Conservation (phyloP, 2,113 vertebrate species). For the Vulpes ferrilata region DNA sequence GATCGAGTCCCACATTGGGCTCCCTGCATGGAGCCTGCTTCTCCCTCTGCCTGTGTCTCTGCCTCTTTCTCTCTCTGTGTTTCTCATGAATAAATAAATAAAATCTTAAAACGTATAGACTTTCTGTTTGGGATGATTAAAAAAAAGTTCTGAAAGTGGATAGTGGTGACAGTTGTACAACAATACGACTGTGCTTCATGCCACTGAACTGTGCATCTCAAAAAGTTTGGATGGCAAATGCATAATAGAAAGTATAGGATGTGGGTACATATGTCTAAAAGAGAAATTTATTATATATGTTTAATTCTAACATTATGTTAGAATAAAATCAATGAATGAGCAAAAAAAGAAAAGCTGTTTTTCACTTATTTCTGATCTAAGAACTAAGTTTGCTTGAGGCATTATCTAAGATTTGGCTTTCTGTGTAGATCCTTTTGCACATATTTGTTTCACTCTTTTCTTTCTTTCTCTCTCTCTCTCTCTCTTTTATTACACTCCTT, state of each 20-base stretch:
- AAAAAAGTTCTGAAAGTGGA: constrained; percentile 7
- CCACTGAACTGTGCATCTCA: background rate
- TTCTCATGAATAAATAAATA: no score
- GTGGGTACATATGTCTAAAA: background rate
- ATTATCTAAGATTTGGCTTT: constrained; percentile 70
- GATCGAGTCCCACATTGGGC: no score
- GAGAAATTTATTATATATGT: background rate
- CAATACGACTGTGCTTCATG: background rate
- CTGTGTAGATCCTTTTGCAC: background rate
- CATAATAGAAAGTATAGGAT: background rate
- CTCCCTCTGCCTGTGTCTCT: no score
- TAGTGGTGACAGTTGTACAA: background rate
- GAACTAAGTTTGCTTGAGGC: constrained; percentile 76
- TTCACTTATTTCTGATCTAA: constrained; percentile 30
- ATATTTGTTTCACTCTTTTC: background rate
- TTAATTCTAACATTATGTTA: background rate
- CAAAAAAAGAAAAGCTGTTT: background rate
- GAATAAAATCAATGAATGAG: constrained; percentile 10
- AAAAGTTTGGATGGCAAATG: background rate
- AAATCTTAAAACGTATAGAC: background rate
- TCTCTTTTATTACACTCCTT: background rate
- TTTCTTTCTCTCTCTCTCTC: background rate
- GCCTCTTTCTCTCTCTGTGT: no score
- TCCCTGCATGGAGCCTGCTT: no score
- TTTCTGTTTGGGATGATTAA: constrained; percentile 37